Evolutionary conservation across 2,888 invertebrate genomes (phyloP).

Genomic region (Nesidiocoris tenuis): DNA sequence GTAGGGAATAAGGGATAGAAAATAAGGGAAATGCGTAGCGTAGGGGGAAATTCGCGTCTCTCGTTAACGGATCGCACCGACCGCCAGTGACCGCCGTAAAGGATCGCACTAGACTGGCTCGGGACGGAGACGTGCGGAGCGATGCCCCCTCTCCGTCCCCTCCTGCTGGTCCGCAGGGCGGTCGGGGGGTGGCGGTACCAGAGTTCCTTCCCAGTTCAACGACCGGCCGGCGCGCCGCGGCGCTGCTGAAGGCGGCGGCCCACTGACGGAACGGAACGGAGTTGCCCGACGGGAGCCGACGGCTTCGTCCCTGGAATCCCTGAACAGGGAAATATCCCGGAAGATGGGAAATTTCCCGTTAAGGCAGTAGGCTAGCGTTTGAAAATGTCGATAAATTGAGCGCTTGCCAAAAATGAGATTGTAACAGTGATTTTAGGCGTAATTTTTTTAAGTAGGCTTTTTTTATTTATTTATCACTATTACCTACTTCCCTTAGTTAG

Average conservation of each 20-base stretch:
- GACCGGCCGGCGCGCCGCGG: slow-evolving; percentile 34
- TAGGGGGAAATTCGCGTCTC: slow-evolving; percentile 1
- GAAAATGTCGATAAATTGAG: too few relatives aligned
- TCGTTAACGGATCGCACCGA: not conserved
- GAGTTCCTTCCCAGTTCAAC: slow-evolving; percentile 47
- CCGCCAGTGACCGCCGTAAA: slow-evolving; percentile 26
- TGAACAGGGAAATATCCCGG: too few relatives aligned
- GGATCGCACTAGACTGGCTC: slow-evolving; percentile 47
- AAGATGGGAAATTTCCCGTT: too few relatives aligned
- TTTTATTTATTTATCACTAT: too few relatives aligned
- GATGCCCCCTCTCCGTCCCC: not conserved
- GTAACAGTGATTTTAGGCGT: too few relatives aligned
- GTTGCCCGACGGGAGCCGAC: slow-evolving; percentile 41
- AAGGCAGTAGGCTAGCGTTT: too few relatives aligned
- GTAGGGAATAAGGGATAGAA: too few relatives aligned
- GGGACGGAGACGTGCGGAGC: not conserved
- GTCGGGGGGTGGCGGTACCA: not conserved
- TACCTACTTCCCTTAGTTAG: too few relatives aligned
- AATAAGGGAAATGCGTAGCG: slow-evolving; percentile 5
- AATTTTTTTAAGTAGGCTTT: too few relatives aligned
- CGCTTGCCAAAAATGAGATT: too few relatives aligned
- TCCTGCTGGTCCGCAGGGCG: not conserved
- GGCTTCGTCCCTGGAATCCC: too few relatives aligned
- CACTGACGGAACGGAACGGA: slow-evolving; percentile 48
- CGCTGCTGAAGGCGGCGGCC: slow-evolving; percentile 29